These are phyloP conservation scores for Delphinus delphis DNA, from an alignment of 2,113 vertebrate species.

Conservation along the genomic window DNA sequence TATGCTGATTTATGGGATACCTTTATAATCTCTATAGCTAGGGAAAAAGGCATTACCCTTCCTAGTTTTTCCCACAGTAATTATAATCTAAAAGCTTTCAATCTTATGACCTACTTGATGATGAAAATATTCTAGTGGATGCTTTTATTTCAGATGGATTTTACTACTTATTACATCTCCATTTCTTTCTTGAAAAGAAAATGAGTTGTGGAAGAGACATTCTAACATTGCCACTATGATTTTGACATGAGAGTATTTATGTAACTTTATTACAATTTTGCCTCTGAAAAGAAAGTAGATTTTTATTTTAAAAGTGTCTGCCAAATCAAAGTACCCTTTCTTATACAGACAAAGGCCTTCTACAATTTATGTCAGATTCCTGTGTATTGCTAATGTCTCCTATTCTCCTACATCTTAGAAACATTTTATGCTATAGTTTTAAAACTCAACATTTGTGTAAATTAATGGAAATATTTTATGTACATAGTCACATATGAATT, in stretches of 20 bases:
- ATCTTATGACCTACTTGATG: neutral
- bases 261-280: neutral
- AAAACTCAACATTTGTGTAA: neutral
- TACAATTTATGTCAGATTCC: neutral
- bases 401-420: neutral
- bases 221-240: neutral
- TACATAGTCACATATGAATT: neutral
- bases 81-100: neutral
- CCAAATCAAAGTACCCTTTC: neutral
- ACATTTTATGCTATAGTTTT: neutral
- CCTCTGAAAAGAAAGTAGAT: neutral
- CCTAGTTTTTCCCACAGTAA: neutral
- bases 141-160: conserved; percentile 32
- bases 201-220: neutral
- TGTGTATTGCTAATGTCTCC: neutral
- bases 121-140: neutral
- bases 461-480: neutral
- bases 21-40: neutral
- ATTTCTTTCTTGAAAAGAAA: conserved; percentile 43
- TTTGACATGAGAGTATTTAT: conserved; percentile 24
- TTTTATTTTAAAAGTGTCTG: conserved; percentile 7
- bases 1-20: neutral
- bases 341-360: neutral
- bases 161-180: neutral
- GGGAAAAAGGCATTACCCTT: neutral